These are phyloP conservation scores for Gobius niger DNA, from an alignment of 2,113 vertebrate species.

Conservation along the genomic window DNA sequence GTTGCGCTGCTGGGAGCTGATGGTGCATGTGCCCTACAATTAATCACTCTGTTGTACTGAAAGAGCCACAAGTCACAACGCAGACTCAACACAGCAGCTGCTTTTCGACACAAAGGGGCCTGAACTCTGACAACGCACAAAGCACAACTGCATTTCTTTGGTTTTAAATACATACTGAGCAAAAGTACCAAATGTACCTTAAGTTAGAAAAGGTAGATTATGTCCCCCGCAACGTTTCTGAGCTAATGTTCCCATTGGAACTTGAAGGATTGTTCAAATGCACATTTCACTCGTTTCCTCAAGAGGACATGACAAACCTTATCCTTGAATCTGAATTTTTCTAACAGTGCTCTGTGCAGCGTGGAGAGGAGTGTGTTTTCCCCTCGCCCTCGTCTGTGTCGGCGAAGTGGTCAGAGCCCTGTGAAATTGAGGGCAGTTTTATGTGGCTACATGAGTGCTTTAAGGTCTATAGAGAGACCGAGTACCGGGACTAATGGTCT, in stretches of 20 bases:
- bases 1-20: neutral
- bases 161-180: neutral
- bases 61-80: neutral
- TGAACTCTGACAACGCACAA: too few relatives aligned
- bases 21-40: neutral
- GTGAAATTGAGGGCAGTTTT: conserved; percentile 59
- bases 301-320: too few relatives aligned
- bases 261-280: too few relatives aligned
- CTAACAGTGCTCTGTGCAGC: neutral
- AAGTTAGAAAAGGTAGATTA: too few relatives aligned
- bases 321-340: too few relatives aligned
- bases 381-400: too few relatives aligned
- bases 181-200: too few relatives aligned
- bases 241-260: too few relatives aligned
- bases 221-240: too few relatives aligned
- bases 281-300: too few relatives aligned
- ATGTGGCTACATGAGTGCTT: neutral
- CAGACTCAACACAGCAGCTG: neutral
- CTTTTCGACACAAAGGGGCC: neutral
- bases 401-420: conserved; percentile 32
- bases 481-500: neutral
- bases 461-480: neutral
- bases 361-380: neutral
- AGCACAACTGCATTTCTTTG: too few relatives aligned
- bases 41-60: neutral